These are phyloP conservation scores for Lineus longissimus DNA, from an alignment of 1,140 invertebrate species.

Conservation along the genomic window DNA sequence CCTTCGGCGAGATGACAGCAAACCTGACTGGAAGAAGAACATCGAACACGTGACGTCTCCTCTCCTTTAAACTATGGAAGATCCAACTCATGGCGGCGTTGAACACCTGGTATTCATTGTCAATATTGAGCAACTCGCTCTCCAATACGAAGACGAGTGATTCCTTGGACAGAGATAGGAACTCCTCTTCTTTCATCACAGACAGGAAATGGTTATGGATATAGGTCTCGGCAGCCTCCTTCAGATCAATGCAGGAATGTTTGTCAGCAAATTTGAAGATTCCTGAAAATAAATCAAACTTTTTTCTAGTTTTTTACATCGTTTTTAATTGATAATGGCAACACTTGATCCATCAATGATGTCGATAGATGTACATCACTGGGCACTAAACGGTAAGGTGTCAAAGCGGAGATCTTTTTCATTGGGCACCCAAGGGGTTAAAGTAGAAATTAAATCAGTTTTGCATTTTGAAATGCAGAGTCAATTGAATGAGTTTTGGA, in stretches of 20 bases:
- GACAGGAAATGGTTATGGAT: slow-evolving; percentile 33
- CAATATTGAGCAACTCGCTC: slow-evolving; percentile 33
- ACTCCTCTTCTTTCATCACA: slow-evolving; percentile 30
- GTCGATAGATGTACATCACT: too few relatives aligned
- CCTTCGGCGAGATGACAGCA: slow-evolving; percentile 29
- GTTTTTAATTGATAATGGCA: too few relatives aligned
- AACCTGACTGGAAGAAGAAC: slow-evolving; percentile 33
- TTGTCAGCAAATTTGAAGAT: slow-evolving; percentile 35
- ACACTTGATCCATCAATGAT: too few relatives aligned
- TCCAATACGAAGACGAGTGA: slow-evolving; percentile 26
- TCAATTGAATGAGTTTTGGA: not conserved
- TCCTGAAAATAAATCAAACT: slow-evolving; percentile 25
- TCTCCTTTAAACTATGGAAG: slow-evolving; percentile 21
- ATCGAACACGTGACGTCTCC: slow-evolving; percentile 24
- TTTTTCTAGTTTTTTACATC: too few relatives aligned
- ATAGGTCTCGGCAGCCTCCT: slow-evolving; percentile 26
- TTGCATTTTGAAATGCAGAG: not conserved
- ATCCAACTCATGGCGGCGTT: slow-evolving; percentile 33
- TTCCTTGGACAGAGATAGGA: slow-evolving; percentile 25
- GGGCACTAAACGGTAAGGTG: too few relatives aligned
- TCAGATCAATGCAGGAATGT: slow-evolving; percentile 28
- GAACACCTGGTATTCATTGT: slow-evolving; percentile 60
- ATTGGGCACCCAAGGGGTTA: too few relatives aligned
- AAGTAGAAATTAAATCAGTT: not conserved
- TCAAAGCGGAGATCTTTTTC: too few relatives aligned